Percentiles rank a stretch among this genome's conserved stretches.
phyloP scores from a whole-genome alignment of 2,113 vertebrate genomes.

The Heteronetta atricapilla region DNA sequence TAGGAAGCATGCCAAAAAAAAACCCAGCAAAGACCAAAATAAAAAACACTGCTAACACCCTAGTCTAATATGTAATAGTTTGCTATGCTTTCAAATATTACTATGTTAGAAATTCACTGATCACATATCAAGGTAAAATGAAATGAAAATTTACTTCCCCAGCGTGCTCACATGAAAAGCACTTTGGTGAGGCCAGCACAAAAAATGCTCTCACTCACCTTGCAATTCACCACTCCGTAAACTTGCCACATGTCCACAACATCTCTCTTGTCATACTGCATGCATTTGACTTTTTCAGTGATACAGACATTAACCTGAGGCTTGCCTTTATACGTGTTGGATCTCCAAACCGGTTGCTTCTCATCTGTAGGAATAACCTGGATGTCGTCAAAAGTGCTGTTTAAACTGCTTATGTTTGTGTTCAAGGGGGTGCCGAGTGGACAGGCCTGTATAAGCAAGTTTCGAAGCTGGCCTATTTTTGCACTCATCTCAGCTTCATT shows the following conservation, averaged over 20 bases:
- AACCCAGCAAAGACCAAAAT: neutral
- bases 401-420: conserved; percentile 73
- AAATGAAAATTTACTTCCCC: neutral
- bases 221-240: conserved; percentile 89
- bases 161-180: neutral
- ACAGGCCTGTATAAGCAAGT: conserved; percentile 85
- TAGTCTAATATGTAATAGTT: neutral
- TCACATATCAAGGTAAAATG: neutral
- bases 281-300: conserved; percentile 88
- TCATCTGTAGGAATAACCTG: conserved; percentile 70
- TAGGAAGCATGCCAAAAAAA: neutral
- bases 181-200: neutral
- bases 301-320: conserved; percentile 86
- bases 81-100: neutral
- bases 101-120: neutral
- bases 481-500: conserved; percentile 78
- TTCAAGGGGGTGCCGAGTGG: conserved; percentile 89
- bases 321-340: conserved; percentile 84
- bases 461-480: conserved; percentile 81
- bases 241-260: conserved; percentile 91
- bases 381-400: conserved; percentile 63
- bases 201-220: conserved; percentile 85
- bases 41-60: neutral
- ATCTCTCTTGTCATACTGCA: conserved; percentile 88
- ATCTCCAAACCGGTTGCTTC: conserved; percentile 91